Evolutionary conservation across 2,113 vertebrate genomes (phyloP), one percentile per base, ranked within the genome.

Genomic region (Nesogale talazaci): DNA sequence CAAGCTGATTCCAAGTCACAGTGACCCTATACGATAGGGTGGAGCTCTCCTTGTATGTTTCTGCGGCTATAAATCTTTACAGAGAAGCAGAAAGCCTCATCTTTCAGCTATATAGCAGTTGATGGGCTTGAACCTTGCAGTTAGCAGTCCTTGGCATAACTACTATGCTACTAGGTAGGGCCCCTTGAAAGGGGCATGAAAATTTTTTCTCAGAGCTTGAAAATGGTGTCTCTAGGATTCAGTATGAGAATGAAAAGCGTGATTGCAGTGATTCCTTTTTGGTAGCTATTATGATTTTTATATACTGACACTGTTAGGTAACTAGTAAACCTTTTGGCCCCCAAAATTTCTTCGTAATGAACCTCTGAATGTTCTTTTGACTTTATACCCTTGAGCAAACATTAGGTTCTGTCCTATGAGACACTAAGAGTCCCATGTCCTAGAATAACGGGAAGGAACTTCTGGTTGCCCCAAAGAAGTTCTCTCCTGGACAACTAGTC

Each of bases 351-450:
- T 70, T 69, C 31, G 1, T 70, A 70, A 70, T 34, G 31, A 72
- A 77, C 40, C 6, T 82, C 88, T 36, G 56, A 74, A 29, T 81
- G 52, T 91, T 31, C 40, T 94, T 80, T 34, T 65, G 85, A 69
- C 52, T 69, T 27, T 31, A 31, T 27, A 31, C 46, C 63, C 10
- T 42, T 70, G 22, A 77, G 40, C 57, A 34, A 57, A 34, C 79
- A 8, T 79, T 93, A 86, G 65, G 3, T 74, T 87, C 34, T 92
- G 2, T 59, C 78, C 34, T 61, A 59, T 40, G 31, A 42, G 59
- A 15, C 12, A 63, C 40, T 12, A 65, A 23, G 25, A 42, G 27
- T n/a, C 3, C 52, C 46, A 65, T 59, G 31, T 23, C 38, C 65
- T 9, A 25, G 90, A 83, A 29, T 63, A 5, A 2, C 34, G 70